A percentile compares a stretch with the other conserved stretches of the same genome.
Evolutionary conservation across 2,888 invertebrate genomes (phyloP).

Genomic region (Trissoscelio sp.): DNA sequence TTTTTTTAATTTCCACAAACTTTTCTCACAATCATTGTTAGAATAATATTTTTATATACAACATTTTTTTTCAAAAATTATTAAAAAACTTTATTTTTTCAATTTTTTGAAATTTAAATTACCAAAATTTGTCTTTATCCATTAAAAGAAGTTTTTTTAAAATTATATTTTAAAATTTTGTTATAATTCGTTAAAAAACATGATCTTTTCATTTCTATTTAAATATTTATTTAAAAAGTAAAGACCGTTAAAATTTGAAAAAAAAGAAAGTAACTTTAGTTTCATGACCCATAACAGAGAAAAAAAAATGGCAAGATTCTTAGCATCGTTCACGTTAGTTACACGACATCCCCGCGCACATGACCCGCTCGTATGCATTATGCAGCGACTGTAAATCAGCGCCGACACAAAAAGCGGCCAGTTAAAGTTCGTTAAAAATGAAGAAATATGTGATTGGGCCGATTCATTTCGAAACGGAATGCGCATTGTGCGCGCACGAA

Average conservation of each 20-base stretch:
- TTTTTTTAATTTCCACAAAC: slow-evolving; percentile 11
- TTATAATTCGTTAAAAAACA: too few species aligned
- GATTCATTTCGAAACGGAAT: slow-evolving; percentile 53
- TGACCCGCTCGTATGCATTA: slow-evolving; percentile 64
- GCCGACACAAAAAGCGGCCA: slow-evolving; percentile 43
- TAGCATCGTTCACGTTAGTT: slow-evolving; percentile 43
- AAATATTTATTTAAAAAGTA: background rate
- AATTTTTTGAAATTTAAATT: too few species aligned
- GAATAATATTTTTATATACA: too few species aligned
- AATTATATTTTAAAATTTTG: too few species aligned
- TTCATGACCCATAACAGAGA: slow-evolving; percentile 54
- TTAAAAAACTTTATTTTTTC: too few species aligned
- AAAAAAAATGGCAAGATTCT: slow-evolving; percentile 48
- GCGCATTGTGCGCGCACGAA: slow-evolving; percentile 48
- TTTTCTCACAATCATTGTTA: slow-evolving; percentile 29
- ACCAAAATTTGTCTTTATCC: too few species aligned
- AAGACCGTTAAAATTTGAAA: background rate
- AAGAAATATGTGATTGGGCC: slow-evolving; percentile 62
- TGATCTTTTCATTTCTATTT: too few species aligned
- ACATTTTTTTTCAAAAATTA: too few species aligned
- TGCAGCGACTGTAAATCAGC: slow-evolving; percentile 64
- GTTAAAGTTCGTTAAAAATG: slow-evolving; percentile 63
- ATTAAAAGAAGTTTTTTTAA: too few species aligned
- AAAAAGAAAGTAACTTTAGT: slow-evolving; percentile 38
- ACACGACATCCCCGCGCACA: slow-evolving; percentile 48